These are phyloP conservation scores for Heliconius melpomene DNA, from an alignment of 1,140 invertebrate species.

Conservation along the genomic window DNA sequence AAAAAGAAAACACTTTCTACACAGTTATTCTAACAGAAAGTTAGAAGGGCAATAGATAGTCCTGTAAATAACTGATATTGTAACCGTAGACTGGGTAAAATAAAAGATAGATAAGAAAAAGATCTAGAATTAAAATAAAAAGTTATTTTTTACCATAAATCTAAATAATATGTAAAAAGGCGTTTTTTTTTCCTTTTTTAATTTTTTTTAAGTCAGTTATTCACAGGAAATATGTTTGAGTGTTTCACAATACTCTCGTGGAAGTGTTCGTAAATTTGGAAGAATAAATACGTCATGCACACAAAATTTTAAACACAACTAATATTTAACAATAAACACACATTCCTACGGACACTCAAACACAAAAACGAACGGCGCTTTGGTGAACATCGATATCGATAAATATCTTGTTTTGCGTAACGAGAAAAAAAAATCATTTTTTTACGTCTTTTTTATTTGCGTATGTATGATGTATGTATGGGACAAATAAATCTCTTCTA, in stretches of 20 bases:
- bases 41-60: slow-evolving; percentile 18
- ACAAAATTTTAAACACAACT: slow-evolving; percentile 52
- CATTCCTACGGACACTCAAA: slow-evolving; percentile 75
- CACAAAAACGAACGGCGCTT: slow-evolving; percentile 53
- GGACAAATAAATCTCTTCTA: background rate
- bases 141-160: background rate
- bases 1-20: slow-evolving; percentile 51
- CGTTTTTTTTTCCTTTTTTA: background rate
- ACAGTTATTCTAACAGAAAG: slow-evolving; percentile 27
- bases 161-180: background rate
- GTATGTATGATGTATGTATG: background rate
- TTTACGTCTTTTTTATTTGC: background rate
- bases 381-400: slow-evolving; percentile 51
- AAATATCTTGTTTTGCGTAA: background rate
- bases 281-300: slow-evolving; percentile 52
- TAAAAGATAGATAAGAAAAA: background rate
- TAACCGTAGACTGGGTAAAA: slow-evolving; percentile 59
- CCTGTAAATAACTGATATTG: slow-evolving; percentile 71
- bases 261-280: slow-evolving; percentile 40
- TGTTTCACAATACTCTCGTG: slow-evolving; percentile 36
- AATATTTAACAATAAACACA: slow-evolving; percentile 66
- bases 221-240: slow-evolving; percentile 56
- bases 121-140: background rate
- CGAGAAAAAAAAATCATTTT: background rate
- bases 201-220: slow-evolving; percentile 51